phyloP scores from a whole-genome alignment of 23 tunicate species.

The Ascidia mentula region DNA sequence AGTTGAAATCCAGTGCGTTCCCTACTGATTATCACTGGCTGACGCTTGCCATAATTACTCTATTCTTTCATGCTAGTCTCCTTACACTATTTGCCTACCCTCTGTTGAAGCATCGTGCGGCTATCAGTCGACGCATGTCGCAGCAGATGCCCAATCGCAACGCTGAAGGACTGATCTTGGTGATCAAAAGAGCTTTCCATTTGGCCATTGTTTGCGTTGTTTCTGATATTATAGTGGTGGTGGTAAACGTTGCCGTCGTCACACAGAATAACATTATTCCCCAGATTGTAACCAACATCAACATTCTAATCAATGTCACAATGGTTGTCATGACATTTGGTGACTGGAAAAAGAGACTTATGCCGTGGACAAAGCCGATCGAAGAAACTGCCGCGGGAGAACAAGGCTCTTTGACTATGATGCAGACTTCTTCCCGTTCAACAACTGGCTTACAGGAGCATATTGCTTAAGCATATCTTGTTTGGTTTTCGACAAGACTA shows the following conservation, averaged over 20 bases:
- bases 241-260: slow-evolving; percentile 20
- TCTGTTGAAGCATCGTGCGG: slow-evolving; percentile 13
- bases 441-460: too few relatives aligned
- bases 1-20: slow-evolving; percentile 16
- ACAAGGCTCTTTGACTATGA: neutral
- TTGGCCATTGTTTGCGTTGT: slow-evolving; percentile 27
- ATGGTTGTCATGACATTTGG: slow-evolving; percentile 8
- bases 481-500: too few relatives aligned
- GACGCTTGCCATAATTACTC: slow-evolving; percentile 10
- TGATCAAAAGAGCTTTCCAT: slow-evolving; percentile 20
- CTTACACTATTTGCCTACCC: slow-evolving; percentile 15
- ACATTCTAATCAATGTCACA: slow-evolving; percentile 1
- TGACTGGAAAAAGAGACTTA: slow-evolving; percentile 14
- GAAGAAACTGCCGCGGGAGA: neutral
- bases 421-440: neutral
- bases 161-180: neutral
- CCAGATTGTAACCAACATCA: slow-evolving; percentile 5
- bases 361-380: neutral
- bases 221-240: slow-evolving; percentile 18
- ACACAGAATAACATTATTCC: slow-evolving; percentile 15
- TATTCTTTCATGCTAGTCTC: slow-evolving; percentile 16
- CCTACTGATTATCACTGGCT: slow-evolving; percentile 21
- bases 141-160: neutral
- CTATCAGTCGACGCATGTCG: neutral
- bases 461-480: too few relatives aligned